These are phyloP conservation scores for Echeneis naucrates DNA, from an alignment of 2,797 vertebrate species.

Conservation along the genomic window DNA sequence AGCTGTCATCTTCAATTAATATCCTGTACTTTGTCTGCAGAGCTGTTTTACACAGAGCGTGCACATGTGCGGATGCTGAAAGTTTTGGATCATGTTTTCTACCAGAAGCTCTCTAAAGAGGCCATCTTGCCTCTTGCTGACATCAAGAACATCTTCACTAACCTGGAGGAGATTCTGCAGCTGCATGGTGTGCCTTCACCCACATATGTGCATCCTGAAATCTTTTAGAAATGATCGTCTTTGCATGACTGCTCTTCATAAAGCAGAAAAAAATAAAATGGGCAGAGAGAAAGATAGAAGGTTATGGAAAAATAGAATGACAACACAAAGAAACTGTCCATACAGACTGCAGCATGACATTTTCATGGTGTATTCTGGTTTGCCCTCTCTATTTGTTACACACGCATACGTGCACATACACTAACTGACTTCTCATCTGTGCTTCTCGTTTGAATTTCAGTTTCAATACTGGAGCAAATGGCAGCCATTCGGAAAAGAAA, in stretches of 20 bases:
- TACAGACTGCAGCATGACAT: neutral
- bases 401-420: neutral
- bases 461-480: constrained; percentile 93
- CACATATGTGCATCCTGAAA: neutral
- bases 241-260: neutral
- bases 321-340: neutral
- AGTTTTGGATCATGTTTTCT: constrained; percentile 93
- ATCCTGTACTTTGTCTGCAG: constrained; percentile 71
- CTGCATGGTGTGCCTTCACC: constrained; percentile 87
- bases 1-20: constrained; percentile 10
- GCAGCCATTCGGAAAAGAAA: constrained; percentile 90
- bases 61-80: constrained; percentile 92
- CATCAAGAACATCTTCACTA: constrained; percentile 92
- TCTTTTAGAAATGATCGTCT: neutral
- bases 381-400: constrained; percentile 1
- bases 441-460: constrained; percentile 75
- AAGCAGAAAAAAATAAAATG: neutral
- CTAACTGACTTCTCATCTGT: constrained; percentile 17
- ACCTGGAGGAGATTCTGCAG: constrained; percentile 92
- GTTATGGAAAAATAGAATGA: constrained; percentile 1
- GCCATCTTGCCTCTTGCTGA: constrained; percentile 89
- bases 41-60: constrained; percentile 93
- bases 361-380: constrained; percentile 1
- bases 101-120: constrained; percentile 91
- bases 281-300: neutral